Evolutionary conservation across 2,888 invertebrate species (phyloP), one percentile per base, ranked within the genome.

Genomic region (Rhamnusium bicolor): DNA sequence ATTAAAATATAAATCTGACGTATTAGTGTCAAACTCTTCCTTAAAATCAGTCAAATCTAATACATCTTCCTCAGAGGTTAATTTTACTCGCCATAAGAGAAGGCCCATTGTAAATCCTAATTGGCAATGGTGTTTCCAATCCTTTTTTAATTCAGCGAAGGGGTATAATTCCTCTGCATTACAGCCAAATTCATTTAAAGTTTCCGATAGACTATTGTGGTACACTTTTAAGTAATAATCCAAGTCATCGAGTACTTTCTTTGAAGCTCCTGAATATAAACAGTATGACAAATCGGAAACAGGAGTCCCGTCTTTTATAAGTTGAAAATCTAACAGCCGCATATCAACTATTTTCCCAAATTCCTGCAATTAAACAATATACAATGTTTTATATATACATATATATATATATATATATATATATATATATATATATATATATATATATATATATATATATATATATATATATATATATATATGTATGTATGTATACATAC

Each of bases 211-310:
- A 3, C 83, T 82, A 21, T 83, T 72, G 73, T 87, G 75, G 74
- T 87, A 87, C 8, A 81, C 72, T 18, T 80, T 72, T 12, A 87
- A 69, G 24, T 85, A 79, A 10, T 80, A 69, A 19, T 86, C 81
- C 7, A 81, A 82, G 18, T 84, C 74, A 46, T 80, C 69, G 2
- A 86, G 77, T 8, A 81, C 66, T 21, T 83, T 77, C 46, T 82
- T 82, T 2, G 80, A 74, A n/a, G 82, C 79, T 40, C 83, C 83
- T 2, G 82, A 82, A 67, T 83, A 86, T 6, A 87, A 76, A 72
- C 84, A 79, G 69, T 87, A 86, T 3, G 83, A 76, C 29, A 87
- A 67, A 66, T 87, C 87, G 29, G 78, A 67, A 5, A 80, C 83
- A 0, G 84, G 84, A 21, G 81, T 78, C 2, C 75, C 80, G 6